Evolutionary conservation across 37 sponge, comb jelly and placozoan species (phyloP).

Genomic region (Bolinopsis microptera): DNA sequence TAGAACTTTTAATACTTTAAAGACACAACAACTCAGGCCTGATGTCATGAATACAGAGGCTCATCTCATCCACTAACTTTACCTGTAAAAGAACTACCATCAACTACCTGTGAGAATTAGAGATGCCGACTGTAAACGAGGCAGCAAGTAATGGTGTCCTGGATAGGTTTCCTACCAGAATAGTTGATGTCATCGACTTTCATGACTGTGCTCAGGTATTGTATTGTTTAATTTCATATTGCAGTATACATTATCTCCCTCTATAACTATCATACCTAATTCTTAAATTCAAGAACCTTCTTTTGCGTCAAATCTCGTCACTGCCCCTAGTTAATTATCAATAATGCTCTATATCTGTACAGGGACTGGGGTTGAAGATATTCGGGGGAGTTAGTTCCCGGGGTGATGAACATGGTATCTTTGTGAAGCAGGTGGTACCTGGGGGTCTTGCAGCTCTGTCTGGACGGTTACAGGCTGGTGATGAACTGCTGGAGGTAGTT

Average conservation of each 20-base stretch:
- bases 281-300: too few relatives aligned
- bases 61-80: too few relatives aligned
- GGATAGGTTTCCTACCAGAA: conserved; percentile 43
- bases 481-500: neutral
- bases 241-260: neutral
- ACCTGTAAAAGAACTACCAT: too few relatives aligned
- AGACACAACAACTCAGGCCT: too few relatives aligned
- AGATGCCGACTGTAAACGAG: conserved; percentile 57
- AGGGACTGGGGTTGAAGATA: conserved; percentile 63
- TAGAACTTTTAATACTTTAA: too few relatives aligned
- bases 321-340: too few relatives aligned
- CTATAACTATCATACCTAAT: too few relatives aligned
- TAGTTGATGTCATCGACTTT: conserved; percentile 54
- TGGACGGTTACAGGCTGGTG: conserved; percentile 14
- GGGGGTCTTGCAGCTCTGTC: conserved; percentile 54
- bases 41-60: neutral
- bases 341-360: too few relatives aligned
- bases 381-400: conserved; percentile 20
- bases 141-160: conserved; percentile 51
- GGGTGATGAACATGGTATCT: conserved; percentile 47
- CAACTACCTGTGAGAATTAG: too few relatives aligned
- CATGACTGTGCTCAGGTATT: conserved; percentile 62
- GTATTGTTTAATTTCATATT: too few relatives aligned
- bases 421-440: conserved; percentile 48
- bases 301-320: too few relatives aligned